phyloP scores from a whole-genome alignment of 2,797 vertebrate genomes.

The Urocyon cinereoargenteus region DNA sequence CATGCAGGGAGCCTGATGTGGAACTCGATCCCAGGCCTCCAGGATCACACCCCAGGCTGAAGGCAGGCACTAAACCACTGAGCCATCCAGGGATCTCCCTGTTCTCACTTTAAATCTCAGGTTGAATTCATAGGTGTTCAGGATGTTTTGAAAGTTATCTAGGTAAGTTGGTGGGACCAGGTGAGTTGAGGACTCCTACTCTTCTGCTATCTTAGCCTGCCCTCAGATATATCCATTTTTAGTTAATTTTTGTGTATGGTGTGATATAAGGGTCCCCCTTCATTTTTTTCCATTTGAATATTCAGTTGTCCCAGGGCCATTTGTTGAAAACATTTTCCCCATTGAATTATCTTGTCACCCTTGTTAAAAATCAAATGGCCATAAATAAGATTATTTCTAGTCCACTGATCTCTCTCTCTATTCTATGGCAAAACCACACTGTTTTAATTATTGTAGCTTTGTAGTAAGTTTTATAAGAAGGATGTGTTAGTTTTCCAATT shows the following conservation, averaged over 20 bases:
- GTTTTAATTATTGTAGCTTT: neutral
- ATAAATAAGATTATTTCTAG: neutral
- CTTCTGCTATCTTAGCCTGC: no score
- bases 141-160: no score
- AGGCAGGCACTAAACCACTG: no score
- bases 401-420: neutral
- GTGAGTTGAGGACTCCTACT: no score
- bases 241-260: neutral
- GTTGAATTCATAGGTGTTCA: no score
- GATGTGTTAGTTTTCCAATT: neutral
- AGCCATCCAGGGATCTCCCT: no score
- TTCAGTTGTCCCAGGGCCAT: neutral
- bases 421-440: neutral
- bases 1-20: no score
- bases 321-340: neutral
- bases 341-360: neutral
- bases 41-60: no score
- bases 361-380: neutral
- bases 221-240: neutral
- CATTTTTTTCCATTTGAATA: neutral
- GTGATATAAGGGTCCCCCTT: neutral
- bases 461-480: neutral
- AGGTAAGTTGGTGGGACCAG: no score
- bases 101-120: no score
- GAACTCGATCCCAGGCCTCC: no score